phyloP scores from a whole-genome alignment of 2,797 vertebrate genomes.

The Pseudotriccus pelzelni region DNA sequence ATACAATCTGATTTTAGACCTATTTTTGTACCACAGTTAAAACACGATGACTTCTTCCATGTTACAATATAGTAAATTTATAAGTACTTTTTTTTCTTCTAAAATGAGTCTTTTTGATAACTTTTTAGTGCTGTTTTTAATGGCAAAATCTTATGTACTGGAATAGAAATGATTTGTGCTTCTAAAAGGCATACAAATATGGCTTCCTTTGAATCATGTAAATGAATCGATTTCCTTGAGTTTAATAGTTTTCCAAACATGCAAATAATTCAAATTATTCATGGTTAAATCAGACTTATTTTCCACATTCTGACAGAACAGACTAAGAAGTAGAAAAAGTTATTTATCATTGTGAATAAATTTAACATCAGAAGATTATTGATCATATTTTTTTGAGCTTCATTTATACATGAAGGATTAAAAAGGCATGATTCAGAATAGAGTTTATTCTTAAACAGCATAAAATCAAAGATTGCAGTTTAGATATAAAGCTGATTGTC shows the following conservation, averaged over 20 bases:
- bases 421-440: background rate
- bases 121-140: background rate
- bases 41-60: background rate
- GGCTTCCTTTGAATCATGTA: background rate
- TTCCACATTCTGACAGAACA: background rate
- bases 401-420: background rate
- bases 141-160: background rate
- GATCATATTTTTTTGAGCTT: slow-evolving; percentile 5
- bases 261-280: slow-evolving; percentile 12
- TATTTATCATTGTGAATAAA: background rate
- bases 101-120: background rate
- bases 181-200: background rate
- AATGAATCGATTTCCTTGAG: background rate
- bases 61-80: background rate
- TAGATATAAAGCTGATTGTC: background rate
- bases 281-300: background rate
- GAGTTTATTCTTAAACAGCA: background rate
- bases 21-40: slow-evolving; percentile 40
- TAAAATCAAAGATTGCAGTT: background rate
- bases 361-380: background rate
- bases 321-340: background rate
- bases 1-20: slow-evolving; percentile 34
- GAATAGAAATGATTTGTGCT: background rate
- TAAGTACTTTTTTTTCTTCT: background rate
- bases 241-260: background rate